phyloP scores from a whole-genome alignment of 2,888 invertebrate species.

The Parapristionchus giblindavisi region DNA sequence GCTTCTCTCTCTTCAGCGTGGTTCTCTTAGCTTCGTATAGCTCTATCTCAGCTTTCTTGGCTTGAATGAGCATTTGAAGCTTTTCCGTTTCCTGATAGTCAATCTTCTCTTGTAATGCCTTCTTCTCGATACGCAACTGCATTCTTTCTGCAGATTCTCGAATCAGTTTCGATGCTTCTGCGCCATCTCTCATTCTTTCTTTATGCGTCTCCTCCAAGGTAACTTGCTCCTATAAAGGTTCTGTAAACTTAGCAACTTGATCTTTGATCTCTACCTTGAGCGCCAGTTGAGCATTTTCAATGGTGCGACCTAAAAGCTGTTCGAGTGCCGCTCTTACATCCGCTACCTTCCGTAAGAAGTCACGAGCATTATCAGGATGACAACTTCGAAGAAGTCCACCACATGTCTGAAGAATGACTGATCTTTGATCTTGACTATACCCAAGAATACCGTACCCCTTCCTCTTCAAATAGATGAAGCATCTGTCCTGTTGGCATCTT shows the following conservation, averaged over 20 bases:
- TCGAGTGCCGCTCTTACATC: conserved; percentile 20
- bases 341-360: conserved; percentile 15
- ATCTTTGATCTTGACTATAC: not conserved
- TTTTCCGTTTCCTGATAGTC: conserved; percentile 23
- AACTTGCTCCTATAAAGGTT: not conserved
- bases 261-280: conserved; percentile 1
- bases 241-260: not conserved
- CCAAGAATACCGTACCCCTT: not conserved
- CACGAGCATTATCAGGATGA: conserved; percentile 20
- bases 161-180: not conserved
- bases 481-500: not conserved
- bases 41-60: not conserved
- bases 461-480: not conserved
- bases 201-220: conserved; percentile 22
- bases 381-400: conserved; percentile 30
- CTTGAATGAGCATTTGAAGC: conserved; percentile 9
- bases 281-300: conserved; percentile 26
- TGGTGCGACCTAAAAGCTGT: conserved; percentile 10
- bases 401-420: not conserved
- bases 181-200: conserved; percentile 14
- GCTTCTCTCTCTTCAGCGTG: too few species aligned
- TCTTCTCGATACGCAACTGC: conserved; percentile 35
- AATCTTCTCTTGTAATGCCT: conserved; percentile 25
- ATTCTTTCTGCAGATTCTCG: conserved; percentile 28
- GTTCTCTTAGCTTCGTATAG: conserved; percentile 29